Percentiles rank a stretch among this genome's conserved stretches.
These are phyloP conservation scores for Pelusios castaneus DNA, from an alignment of 2,113 vertebrate genomes.

Conservation along the genomic window DNA sequence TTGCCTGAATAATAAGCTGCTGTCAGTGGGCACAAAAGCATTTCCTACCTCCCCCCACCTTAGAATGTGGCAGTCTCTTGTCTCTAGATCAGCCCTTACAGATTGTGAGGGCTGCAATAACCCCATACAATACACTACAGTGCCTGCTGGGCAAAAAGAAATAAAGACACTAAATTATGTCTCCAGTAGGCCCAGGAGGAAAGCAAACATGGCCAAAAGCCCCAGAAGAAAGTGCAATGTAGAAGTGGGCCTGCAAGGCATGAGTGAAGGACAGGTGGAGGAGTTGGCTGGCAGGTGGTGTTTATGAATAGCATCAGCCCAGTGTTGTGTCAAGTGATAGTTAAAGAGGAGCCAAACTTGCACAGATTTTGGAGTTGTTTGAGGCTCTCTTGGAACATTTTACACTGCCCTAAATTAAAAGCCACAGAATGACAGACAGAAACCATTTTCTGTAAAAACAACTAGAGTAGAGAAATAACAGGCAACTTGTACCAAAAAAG, in stretches of 20 bases:
- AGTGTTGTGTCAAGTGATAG: neutral
- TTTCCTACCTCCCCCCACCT: neutral
- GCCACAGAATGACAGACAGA: neutral
- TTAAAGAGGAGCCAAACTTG: neutral
- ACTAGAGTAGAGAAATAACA: neutral
- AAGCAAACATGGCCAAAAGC: neutral
- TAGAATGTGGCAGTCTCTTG: neutral
- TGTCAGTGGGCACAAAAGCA: neutral
- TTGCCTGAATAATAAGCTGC: neutral
- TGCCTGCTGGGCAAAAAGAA: neutral
- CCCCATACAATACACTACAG: neutral
- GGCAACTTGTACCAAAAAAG: fast-evolving
- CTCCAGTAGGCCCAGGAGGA: neutral
- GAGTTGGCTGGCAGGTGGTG: neutral
- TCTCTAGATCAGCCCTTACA: neutral
- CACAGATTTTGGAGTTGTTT: neutral
- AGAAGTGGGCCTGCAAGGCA: neutral
- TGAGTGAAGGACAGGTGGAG: neutral
- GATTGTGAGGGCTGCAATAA: neutral
- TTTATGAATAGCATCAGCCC: neutral
- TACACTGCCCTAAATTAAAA: neutral
- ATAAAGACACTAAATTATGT: neutral
- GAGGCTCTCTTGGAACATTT: neutral
- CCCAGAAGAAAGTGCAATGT: neutral
- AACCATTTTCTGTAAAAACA: neutral